phyloP scores from a whole-genome alignment of 2,888 invertebrate genomes.

The Temnothorax unifasciatus region DNA sequence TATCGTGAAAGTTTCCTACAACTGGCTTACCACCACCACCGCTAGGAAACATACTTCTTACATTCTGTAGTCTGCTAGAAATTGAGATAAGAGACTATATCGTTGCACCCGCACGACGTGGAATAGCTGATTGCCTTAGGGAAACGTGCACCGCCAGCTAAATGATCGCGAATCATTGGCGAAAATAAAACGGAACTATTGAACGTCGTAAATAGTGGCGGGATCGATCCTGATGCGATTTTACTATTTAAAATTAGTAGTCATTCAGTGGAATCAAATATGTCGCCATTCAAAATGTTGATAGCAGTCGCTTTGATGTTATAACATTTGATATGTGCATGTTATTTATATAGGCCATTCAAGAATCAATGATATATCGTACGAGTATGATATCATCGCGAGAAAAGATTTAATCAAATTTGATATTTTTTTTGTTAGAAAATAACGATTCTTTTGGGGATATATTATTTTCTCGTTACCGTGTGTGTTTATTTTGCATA shows the following conservation, averaged over 20 bases:
- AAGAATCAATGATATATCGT: background rate
- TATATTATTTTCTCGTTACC: background rate
- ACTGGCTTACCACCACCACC: constrained; percentile 66
- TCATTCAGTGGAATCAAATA: background rate
- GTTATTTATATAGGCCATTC: background rate
- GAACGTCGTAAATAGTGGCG: background rate
- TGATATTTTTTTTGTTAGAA: background rate
- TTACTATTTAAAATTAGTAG: background rate
- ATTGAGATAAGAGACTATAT: constrained; percentile 72
- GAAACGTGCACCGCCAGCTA: background rate
- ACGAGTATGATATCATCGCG: background rate
- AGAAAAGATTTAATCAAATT: background rate
- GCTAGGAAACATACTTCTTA: constrained; percentile 71
- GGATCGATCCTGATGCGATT: background rate
- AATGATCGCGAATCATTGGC: constrained; percentile 20
- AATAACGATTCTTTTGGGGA: background rate
- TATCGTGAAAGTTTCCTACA: constrained; percentile 77
- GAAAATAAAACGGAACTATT: constrained; percentile 12
- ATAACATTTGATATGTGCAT: background rate
- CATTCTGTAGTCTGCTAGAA: constrained; percentile 66
- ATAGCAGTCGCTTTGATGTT: background rate
- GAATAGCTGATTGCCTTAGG: constrained; percentile 33
- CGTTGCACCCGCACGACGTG: constrained; percentile 9
- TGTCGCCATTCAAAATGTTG: background rate
- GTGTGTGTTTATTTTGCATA: background rate